Conservation (phyloP, 64 coral and sea anemone species). For the Actinia tenebrosa region DNA sequence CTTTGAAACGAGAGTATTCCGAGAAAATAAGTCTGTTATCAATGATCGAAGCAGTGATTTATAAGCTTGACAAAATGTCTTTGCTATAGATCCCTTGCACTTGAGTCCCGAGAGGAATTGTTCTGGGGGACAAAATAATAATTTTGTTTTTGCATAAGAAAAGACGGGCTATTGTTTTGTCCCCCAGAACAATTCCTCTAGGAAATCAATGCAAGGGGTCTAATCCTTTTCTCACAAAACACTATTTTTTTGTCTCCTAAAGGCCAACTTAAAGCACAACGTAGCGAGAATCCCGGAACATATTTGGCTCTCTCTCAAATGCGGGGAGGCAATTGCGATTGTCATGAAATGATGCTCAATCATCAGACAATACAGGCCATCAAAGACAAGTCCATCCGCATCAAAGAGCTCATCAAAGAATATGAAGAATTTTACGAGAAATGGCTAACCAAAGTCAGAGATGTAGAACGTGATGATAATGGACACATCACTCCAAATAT, state of each 20-base stretch:
- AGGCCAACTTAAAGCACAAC: constrained; percentile 25
- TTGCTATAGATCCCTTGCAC: no score
- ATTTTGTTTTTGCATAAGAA: no score
- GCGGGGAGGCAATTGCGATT: constrained; percentile 64
- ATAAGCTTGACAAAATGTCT: no score
- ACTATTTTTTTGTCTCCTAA: background rate
- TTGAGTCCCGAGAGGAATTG: no score
- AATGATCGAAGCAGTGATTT: no score
- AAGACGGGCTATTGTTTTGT: no score
- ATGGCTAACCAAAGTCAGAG: constrained; percentile 66
- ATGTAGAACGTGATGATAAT: constrained; percentile 60
- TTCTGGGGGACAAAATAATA: no score
- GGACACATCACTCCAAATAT: constrained; percentile 72
- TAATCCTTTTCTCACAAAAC: no score
- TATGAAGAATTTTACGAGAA: constrained; percentile 84
- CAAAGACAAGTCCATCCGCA: constrained; percentile 62
- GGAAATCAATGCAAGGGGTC: no score
- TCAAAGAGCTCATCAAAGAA: constrained; percentile 82
- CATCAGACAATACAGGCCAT: constrained; percentile 82
- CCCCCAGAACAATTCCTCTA: no score
- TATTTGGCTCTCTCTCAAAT: constrained; percentile 40
- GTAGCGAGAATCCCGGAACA: constrained; percentile 17
- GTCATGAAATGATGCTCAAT: constrained; percentile 80
- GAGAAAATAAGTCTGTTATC: no score
- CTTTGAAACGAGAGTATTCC: no score